Conservation (phyloP, 2,113 vertebrate genomes). For the Lampris megalopsis region DNA sequence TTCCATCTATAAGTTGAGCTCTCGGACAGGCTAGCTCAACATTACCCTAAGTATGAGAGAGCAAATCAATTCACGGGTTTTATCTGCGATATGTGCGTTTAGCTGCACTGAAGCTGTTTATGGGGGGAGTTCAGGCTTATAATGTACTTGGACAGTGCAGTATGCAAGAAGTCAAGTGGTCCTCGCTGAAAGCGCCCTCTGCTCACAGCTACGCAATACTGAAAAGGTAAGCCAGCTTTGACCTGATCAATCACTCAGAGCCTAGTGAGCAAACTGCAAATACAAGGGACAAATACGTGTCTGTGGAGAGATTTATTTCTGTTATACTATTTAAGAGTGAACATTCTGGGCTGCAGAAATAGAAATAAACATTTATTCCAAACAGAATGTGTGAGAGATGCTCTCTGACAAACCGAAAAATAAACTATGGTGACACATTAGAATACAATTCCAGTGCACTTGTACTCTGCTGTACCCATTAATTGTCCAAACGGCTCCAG, state of each 20-base stretch:
- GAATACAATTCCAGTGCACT: not conserved
- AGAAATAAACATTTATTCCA: not conserved
- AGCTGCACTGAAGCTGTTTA: constrained; percentile 51
- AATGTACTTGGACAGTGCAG: constrained; percentile 59
- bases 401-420: constrained; percentile 6
- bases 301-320: not conserved
- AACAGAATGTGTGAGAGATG: not conserved
- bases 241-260: constrained; percentile 27
- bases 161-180: constrained; percentile 73
- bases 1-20: not conserved
- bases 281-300: not conserved
- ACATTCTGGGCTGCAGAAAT: not conserved
- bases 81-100: constrained; percentile 32
- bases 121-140: constrained; percentile 61
- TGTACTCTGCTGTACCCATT: not conserved
- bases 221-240: constrained; percentile 37
- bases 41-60: constrained; percentile 34
- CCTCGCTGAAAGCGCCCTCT: constrained; percentile 52
- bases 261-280: not conserved
- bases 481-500: not conserved
- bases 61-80: constrained; percentile 23
- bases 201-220: constrained; percentile 32
- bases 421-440: not conserved
- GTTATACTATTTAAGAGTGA: not conserved
- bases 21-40: not conserved